A percentile compares a stretch with the other conserved stretches of the same genome.
These are phyloP conservation scores for Drosophila cognata DNA, from an alignment of 2,888 invertebrate species.

Conservation along the genomic window DNA sequence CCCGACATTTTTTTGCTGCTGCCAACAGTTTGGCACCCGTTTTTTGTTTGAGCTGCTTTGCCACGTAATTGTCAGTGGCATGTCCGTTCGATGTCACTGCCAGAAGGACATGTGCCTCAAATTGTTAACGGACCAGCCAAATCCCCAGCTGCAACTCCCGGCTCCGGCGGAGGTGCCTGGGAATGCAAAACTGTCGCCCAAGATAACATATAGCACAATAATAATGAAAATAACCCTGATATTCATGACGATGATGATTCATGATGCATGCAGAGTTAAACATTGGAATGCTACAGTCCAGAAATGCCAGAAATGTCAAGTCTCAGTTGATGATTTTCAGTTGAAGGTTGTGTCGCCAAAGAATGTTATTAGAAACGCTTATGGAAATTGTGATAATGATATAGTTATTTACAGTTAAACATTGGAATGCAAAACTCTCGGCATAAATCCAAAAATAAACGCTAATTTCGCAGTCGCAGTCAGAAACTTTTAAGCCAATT, in stretches of 20 bases:
- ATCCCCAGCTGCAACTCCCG: conserved; percentile 38
- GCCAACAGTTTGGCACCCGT: conserved; percentile 47
- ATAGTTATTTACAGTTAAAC: conserved; percentile 6
- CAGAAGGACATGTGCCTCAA: conserved; percentile 61
- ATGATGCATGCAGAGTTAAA: conserved; percentile 23
- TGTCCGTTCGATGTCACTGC: conserved; percentile 75
- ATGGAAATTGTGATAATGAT: conserved; percentile 14
- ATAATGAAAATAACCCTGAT: conserved; percentile 2
- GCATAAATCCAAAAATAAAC: conserved; percentile 44
- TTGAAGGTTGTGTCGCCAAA: background rate
- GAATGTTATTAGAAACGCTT: background rate
- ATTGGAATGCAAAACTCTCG: conserved; percentile 37
- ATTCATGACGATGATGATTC: conserved; percentile 34
- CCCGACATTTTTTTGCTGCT: conserved; percentile 57
- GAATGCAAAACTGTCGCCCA: conserved; percentile 64
- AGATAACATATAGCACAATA: conserved; percentile 22
- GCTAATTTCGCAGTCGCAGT: conserved; percentile 48
- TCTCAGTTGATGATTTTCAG: background rate
- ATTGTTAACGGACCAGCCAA: conserved; percentile 47
- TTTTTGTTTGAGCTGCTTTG: conserved; percentile 53
- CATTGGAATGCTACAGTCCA: conserved; percentile 9
- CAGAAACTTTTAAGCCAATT: conserved; percentile 43
- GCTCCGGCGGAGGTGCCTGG: conserved; percentile 21
- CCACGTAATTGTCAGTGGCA: conserved; percentile 75
- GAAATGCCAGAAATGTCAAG: conserved; percentile 5